These are phyloP conservation scores for Asobara japonica DNA, from an alignment of 1,140 invertebrate genomes.

Conservation along the genomic window DNA sequence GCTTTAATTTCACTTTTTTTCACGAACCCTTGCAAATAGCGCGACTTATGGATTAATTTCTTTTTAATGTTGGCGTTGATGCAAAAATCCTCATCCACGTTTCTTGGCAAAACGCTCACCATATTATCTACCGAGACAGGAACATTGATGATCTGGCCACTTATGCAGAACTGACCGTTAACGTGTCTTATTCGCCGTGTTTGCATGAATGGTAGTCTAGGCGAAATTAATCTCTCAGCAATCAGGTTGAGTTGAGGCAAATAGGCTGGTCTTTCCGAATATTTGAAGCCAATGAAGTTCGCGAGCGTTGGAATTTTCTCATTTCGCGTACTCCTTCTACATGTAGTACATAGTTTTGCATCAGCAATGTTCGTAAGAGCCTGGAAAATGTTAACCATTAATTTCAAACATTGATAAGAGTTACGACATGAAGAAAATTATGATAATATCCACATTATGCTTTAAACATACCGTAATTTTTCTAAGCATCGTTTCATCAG, in stretches of 20 bases:
- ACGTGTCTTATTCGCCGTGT: conserved; percentile 16
- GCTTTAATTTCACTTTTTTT: conserved; percentile 1
- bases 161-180: conserved; percentile 14
- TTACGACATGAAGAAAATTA: background rate
- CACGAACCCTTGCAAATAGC: conserved; percentile 11
- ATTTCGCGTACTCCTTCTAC: background rate
- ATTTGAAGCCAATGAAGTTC: conserved; percentile 15
- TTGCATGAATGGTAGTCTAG: conserved; percentile 19
- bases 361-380: background rate
- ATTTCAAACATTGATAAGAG: background rate
- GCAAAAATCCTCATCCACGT: conserved; percentile 3
- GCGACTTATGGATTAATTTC: background rate
- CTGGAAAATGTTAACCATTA: conserved; percentile 1
- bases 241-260: conserved; percentile 5
- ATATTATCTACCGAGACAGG: conserved; percentile 18
- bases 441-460: background rate
- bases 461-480: conserved; percentile 2
- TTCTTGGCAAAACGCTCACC: background rate
- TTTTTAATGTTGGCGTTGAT: conserved; percentile 18
- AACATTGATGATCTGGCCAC: conserved; percentile 22
- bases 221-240: conserved; percentile 17
- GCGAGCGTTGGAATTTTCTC: conserved; percentile 3
- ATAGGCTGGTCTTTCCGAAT: conserved; percentile 17
- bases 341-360: background rate
- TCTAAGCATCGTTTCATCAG: background rate